A percentile compares a stretch with the other conserved stretches of the same genome.
Conservation (phyloP, 2,888 invertebrate species). For the Cheilosia pagana region DNA sequence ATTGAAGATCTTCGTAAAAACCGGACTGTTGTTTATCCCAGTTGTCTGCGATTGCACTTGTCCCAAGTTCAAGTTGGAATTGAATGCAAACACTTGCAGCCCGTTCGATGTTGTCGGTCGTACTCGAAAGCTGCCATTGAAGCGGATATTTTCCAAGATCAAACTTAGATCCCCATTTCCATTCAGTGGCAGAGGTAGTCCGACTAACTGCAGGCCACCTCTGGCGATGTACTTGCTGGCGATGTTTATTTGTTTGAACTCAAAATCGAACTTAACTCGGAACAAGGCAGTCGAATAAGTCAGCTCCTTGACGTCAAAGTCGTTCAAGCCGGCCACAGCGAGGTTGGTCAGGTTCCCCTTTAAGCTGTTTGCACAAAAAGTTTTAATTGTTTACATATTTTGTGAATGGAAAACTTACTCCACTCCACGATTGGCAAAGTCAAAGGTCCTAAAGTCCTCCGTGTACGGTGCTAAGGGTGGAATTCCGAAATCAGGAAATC, state of each 20-base stretch:
- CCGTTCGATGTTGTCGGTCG: slow-evolving; percentile 76
- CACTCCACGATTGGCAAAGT: slow-evolving; percentile 55
- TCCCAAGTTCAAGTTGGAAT: slow-evolving; percentile 77
- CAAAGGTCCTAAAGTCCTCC: slow-evolving; percentile 74
- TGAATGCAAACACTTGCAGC: slow-evolving; percentile 77
- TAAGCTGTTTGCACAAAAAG: slow-evolving; percentile 65
- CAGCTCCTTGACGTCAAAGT: slow-evolving; percentile 78
- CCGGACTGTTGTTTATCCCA: slow-evolving; percentile 77
- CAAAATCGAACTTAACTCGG: slow-evolving; percentile 79
- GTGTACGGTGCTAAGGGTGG: slow-evolving; percentile 80
- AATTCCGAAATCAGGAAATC: slow-evolving; percentile 78
- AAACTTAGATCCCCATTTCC: slow-evolving; percentile 78
- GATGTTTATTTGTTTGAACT: slow-evolving; percentile 77
- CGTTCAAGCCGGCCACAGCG: slow-evolving; percentile 78
- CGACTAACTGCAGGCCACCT: slow-evolving; percentile 71
- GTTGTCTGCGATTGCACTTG: slow-evolving; percentile 77
- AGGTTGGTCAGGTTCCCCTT: slow-evolving; percentile 78
- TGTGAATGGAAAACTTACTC: slow-evolving; percentile 75
- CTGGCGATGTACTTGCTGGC: slow-evolving; percentile 78
- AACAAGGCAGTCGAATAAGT: slow-evolving; percentile 78
- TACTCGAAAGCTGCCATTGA: slow-evolving; percentile 78
- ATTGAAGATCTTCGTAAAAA: slow-evolving; percentile 77
- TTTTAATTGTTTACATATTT: not conserved
- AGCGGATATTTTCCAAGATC: slow-evolving; percentile 77
- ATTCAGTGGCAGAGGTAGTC: slow-evolving; percentile 68